Conservation (phyloP, 2,888 invertebrate genomes). For the Andrena bicolor region DNA sequence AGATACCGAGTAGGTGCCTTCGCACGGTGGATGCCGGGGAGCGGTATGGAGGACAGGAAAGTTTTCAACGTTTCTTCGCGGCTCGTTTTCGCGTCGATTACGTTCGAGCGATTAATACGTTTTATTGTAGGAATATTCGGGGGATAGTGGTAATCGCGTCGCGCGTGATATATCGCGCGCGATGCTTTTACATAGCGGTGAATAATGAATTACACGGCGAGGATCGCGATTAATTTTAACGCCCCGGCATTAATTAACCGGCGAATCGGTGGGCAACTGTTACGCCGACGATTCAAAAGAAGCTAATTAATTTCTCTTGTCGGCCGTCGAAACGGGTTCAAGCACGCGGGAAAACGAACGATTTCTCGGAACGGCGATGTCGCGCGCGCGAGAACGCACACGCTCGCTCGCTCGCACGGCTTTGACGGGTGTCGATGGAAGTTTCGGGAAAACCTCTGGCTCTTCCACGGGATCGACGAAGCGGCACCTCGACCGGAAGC, state of each 20-base stretch:
- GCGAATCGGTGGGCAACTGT: slow-evolving; percentile 2
- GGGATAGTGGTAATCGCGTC: not conserved
- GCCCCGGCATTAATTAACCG: slow-evolving; percentile 40
- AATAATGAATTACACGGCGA: slow-evolving; percentile 33
- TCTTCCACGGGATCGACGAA: not conserved
- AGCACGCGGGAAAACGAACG: slow-evolving; percentile 22
- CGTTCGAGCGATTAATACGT: slow-evolving; percentile 4
- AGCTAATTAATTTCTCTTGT: not conserved
- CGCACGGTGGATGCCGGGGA: no score
- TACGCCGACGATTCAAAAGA: not conserved
- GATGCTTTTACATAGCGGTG: slow-evolving; percentile 27
- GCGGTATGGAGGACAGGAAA: no score
- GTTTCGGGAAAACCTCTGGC: not conserved
- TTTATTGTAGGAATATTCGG: slow-evolving; percentile 16
- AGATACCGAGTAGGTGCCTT: no score
- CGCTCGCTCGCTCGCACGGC: no score
- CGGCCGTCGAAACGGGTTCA: slow-evolving; percentile 9
- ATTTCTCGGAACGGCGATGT: slow-evolving; percentile 10
- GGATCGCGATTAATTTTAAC: slow-evolving; percentile 43
- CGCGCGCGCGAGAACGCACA: no score
- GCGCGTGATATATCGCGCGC: not conserved
- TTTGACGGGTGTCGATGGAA: not conserved
- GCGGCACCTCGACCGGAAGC: slow-evolving; percentile 43
- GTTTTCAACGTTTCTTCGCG: no score
- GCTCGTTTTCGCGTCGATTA: no score